Conservation (phyloP, 2,797 vertebrate species). For the Geotrypetes seraphini region DNA sequence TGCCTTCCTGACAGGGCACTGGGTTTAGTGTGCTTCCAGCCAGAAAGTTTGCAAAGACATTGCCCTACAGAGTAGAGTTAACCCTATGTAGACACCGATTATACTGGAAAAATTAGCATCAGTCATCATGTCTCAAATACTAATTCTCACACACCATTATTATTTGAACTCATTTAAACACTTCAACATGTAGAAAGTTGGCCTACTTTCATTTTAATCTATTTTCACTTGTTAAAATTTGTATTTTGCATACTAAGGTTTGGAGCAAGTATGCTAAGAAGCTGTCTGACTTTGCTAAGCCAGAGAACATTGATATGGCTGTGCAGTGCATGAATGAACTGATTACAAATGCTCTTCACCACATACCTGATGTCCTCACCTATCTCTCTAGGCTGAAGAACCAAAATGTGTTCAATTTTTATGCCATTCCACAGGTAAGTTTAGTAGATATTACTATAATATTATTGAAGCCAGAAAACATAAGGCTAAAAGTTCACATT, state of each 20-base stretch:
- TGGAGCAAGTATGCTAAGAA: slow-evolving; percentile 82
- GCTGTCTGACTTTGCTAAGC: slow-evolving; percentile 76
- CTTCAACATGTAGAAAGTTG: too few relatives aligned
- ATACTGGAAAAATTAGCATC: too few relatives aligned
- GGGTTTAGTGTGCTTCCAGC: too few relatives aligned
- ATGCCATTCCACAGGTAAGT: slow-evolving; percentile 85
- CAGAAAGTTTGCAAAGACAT: too few relatives aligned
- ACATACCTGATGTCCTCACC: slow-evolving; percentile 81
- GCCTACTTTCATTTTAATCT: not conserved
- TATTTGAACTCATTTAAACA: too few relatives aligned
- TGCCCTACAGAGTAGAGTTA: too few relatives aligned
- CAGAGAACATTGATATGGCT: slow-evolving; percentile 71
- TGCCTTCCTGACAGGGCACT: too few relatives aligned
- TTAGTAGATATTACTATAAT: not conserved
- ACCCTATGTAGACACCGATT: too few relatives aligned
- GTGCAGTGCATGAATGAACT: slow-evolving; percentile 89
- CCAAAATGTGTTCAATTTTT: slow-evolving; percentile 96
- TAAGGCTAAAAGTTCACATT: too few relatives aligned
- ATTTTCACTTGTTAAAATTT: not conserved
- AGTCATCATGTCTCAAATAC: too few relatives aligned
- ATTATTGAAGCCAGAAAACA: too few relatives aligned
- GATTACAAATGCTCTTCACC: slow-evolving; percentile 77
- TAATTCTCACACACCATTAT: too few relatives aligned
- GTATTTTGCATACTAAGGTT: slow-evolving; percentile 48
- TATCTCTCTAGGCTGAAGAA: slow-evolving; percentile 85